Conservation (phyloP, 2,113 vertebrate genomes). For the Paedocypris sp. region DNA sequence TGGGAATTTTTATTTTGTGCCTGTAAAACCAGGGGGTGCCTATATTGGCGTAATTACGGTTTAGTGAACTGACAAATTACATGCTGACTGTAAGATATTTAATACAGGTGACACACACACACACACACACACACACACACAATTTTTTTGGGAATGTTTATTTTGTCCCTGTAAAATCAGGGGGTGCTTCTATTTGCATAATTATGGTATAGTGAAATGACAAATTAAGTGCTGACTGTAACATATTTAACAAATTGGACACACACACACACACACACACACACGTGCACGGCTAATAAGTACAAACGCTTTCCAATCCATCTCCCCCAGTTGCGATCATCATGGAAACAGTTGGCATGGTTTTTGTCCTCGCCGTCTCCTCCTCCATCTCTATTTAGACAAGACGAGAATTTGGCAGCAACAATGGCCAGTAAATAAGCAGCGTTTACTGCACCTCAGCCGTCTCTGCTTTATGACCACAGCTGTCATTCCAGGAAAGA, state of each 20-base stretch:
- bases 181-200: too few relatives aligned
- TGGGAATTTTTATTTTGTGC: too few relatives aligned
- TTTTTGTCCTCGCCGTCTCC: background rate
- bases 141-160: too few relatives aligned
- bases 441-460: background rate
- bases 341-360: slow-evolving; percentile 5
- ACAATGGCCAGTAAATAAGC: slow-evolving; percentile 31
- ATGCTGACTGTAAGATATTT: too few relatives aligned
- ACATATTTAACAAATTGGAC: background rate
- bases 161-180: too few relatives aligned
- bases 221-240: too few relatives aligned
- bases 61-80: too few relatives aligned
- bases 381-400: slow-evolving; percentile 20
- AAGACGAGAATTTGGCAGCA: slow-evolving; percentile 6
- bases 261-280: background rate
- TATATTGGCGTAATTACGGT: too few relatives aligned
- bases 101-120: too few relatives aligned
- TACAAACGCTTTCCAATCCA: background rate
- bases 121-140: too few relatives aligned
- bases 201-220: too few relatives aligned
- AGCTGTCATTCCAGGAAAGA: slow-evolving; percentile 34
- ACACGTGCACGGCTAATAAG: background rate
- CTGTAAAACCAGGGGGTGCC: too few relatives aligned
- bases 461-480: slow-evolving; percentile 27
- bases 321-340: background rate